These are phyloP conservation scores for Aviceda subcristata DNA, from an alignment of 2,113 vertebrate genomes.

Conservation along the genomic window DNA sequence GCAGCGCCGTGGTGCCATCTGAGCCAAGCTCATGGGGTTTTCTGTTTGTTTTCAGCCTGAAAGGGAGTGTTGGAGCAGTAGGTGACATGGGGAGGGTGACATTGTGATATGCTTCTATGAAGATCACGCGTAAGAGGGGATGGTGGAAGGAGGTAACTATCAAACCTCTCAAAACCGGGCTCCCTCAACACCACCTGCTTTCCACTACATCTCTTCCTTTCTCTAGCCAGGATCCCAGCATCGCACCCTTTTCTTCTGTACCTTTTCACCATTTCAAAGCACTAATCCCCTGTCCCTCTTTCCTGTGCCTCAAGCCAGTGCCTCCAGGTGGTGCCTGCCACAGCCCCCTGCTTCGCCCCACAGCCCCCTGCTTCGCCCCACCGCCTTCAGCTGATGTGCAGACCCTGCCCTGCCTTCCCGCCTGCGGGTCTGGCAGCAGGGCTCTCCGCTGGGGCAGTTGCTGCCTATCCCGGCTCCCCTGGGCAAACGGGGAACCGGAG, in stretches of 20 bases:
- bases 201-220: background rate
- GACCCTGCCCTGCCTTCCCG: background rate
- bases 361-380: background rate
- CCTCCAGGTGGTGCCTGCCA: background rate
- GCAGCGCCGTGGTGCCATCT: background rate
- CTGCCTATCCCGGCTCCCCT: background rate
- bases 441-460: background rate
- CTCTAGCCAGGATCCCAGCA: background rate
- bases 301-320: background rate
- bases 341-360: background rate
- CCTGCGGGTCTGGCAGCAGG: background rate
- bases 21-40: background rate
- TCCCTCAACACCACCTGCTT: background rate
- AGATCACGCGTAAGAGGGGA: background rate
- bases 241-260: background rate
- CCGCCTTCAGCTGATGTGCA: background rate
- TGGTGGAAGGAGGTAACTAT: background rate
- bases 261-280: background rate
- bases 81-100: background rate
- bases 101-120: background rate
- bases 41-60: background rate
- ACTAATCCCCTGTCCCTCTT: background rate
- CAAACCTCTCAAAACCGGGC: background rate
- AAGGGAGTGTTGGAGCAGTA: background rate
- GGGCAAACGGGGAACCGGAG: accelerated